Percentiles rank a stretch among this genome's conserved stretches.
Conservation (phyloP, 2,797 vertebrate genomes). For the Artibeus jamaicensis region DNA sequence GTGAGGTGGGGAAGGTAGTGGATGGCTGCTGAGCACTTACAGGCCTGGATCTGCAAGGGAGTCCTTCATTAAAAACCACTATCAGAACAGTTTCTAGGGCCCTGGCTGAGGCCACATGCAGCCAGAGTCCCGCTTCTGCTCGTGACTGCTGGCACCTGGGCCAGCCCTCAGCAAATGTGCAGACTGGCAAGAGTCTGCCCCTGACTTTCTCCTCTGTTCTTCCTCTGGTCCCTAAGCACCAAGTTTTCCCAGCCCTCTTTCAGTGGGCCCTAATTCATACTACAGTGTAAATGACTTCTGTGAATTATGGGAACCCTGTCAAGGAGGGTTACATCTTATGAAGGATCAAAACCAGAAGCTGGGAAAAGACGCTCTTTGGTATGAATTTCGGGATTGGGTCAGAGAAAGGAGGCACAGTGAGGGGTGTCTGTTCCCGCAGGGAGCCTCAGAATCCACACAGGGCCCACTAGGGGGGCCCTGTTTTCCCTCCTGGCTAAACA, state of each 20-base stretch:
- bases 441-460: neutral
- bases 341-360: neutral
- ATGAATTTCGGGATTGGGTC: neutral
- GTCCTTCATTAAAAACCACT: neutral
- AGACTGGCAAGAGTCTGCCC: neutral
- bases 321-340: neutral
- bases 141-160: neutral
- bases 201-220: too few relatives aligned
- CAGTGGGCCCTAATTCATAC: neutral
- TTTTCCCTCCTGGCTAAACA: neutral
- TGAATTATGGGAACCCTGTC: neutral
- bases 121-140: neutral
- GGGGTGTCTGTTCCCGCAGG: neutral
- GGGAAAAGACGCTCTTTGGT: neutral
- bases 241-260: neutral
- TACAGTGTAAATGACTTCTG: neutral
- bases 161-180: neutral
- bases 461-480: neutral
- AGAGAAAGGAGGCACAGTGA: neutral
- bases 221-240: neutral
- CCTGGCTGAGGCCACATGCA: neutral
- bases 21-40: too few relatives aligned
- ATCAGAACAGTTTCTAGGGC: neutral
- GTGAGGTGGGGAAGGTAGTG: neutral
- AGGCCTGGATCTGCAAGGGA: neutral